Base-by-base conservation (phyloP, 2,113 vertebrate genomes). In the Ranitomeya variabilis region DNA sequence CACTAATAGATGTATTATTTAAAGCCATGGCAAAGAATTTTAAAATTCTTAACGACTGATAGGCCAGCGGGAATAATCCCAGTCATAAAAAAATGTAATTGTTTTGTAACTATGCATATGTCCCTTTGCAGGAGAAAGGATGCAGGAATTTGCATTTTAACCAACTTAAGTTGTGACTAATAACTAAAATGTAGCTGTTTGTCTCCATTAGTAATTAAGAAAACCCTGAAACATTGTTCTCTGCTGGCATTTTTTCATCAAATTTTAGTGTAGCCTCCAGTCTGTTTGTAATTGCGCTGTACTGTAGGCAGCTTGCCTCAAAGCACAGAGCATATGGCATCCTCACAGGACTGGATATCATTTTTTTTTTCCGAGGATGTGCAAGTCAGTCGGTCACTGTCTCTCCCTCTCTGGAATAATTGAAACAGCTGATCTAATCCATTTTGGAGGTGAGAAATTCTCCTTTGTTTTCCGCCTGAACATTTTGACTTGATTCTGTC, bases 371-470 rank as follows among this genome's bases (percentile, higher is more conserved):
- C 80, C 90, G 92, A 92, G 83, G 92, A 93, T 31, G 13, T 92
- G 91, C 90, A 89, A 94, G 92, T 92, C 91, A 90, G 88, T 93
- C 71, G 91, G 94, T 95, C 92, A 94, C 91, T 93, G 91, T 91
- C 91, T 88, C 87, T 83, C 93, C 37, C 37, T 93, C 91, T 89
- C 88, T 87, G 91, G 92, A 91, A 92, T 93, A 92, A 92, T 90
- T 91, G 91, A 91, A 92, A 92, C 92, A 94, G 93, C 94, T 95
- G 95, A 92, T 94, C 91, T 92, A 90, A 91, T 90, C 90, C 90
- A 92, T 91, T 90, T 86, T 91, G 90, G 93, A 93, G 83, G 90
- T 90, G 92, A 93, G 86, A 83, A 91, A 90, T 91, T 62, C 31
- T 89, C 90, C 91, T 94, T 93, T 93, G 90, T 93, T 90, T 93